Percentiles rank a stretch among this genome's conserved stretches.
Conservation (phyloP, 2,797 vertebrate genomes). For the Sardinella longiceps region DNA sequence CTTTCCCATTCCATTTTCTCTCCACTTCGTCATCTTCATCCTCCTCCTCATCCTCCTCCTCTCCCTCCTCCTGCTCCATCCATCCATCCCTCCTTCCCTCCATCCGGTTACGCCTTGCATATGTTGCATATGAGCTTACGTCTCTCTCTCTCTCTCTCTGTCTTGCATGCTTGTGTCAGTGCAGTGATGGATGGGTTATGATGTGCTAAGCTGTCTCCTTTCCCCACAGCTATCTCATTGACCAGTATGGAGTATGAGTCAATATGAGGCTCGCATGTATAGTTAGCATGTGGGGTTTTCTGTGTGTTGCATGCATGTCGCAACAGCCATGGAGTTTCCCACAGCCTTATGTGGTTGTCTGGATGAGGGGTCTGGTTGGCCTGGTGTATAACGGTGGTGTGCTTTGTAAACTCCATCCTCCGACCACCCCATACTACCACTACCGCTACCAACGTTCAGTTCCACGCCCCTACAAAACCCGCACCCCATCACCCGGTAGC, state of each 20-base stretch:
- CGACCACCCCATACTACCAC: background rate
- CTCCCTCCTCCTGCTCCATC: background rate
- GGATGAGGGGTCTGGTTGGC: background rate
- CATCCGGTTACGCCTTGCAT: background rate
- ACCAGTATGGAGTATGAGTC: background rate
- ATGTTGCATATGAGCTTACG: background rate
- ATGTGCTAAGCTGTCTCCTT: slow-evolving; percentile 10
- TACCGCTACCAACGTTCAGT: background rate
- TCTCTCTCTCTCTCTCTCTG: slow-evolving; percentile 12
- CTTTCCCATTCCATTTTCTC: background rate
- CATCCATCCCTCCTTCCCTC: background rate
- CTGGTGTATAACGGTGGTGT: background rate
- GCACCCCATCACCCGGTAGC: slow-evolving; percentile 29
- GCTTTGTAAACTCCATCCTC: background rate
- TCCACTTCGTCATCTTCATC: background rate
- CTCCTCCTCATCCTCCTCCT: background rate
- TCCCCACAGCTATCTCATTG: background rate
- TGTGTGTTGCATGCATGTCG: background rate
- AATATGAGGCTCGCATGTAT: background rate
- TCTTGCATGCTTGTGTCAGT: background rate
- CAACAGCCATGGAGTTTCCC: slow-evolving; percentile 6
- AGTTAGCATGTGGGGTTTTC: background rate
- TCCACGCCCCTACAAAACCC: slow-evolving; percentile 40
- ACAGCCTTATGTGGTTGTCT: background rate
- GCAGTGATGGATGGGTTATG: background rate